Percentiles rank a stretch among this genome's conserved stretches.
These are phyloP conservation scores for Drosophila differens DNA, from an alignment of 2,888 invertebrate species.

Conservation along the genomic window DNA sequence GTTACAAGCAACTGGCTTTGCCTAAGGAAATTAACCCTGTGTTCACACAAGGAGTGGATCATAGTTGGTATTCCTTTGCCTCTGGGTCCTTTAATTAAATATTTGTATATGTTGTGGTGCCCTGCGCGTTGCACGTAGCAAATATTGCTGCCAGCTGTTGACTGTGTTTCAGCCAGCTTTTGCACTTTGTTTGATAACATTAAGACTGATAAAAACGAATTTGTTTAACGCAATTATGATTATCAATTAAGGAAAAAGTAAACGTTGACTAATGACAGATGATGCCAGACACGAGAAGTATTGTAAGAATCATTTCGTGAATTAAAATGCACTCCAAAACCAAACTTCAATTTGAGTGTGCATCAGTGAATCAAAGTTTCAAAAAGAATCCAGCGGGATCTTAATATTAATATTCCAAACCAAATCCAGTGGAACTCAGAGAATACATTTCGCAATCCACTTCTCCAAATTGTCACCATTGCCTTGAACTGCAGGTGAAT, in stretches of 20 bases:
- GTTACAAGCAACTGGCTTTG: neutral
- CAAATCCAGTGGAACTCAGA: neutral
- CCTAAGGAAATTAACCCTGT: neutral
- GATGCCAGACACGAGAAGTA: neutral
- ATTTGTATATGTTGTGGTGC: neutral
- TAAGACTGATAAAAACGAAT: constrained; percentile 47
- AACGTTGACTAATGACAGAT: constrained; percentile 5
- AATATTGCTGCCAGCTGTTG: neutral
- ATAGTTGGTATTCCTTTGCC: neutral
- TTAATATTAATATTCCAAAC: neutral
- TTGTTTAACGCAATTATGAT: constrained; percentile 59
- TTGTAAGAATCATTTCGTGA: too few species aligned
- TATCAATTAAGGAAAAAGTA: constrained; percentile 41
- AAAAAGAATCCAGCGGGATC: too few species aligned
- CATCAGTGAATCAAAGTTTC: too few species aligned
- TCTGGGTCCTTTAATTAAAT: neutral
- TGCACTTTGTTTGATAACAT: neutral
- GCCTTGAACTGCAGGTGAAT: neutral
- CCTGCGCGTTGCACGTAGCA: neutral
- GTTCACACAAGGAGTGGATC: neutral
- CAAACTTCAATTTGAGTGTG: too few species aligned
- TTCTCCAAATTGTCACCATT: neutral
- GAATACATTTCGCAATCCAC: neutral
- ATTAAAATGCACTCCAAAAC: too few species aligned
- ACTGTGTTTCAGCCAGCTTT: neutral